Evolutionary conservation across 2,113 vertebrate genomes (phyloP), one percentile per base, ranked within the genome.

Genomic region (Felis catus): DNA sequence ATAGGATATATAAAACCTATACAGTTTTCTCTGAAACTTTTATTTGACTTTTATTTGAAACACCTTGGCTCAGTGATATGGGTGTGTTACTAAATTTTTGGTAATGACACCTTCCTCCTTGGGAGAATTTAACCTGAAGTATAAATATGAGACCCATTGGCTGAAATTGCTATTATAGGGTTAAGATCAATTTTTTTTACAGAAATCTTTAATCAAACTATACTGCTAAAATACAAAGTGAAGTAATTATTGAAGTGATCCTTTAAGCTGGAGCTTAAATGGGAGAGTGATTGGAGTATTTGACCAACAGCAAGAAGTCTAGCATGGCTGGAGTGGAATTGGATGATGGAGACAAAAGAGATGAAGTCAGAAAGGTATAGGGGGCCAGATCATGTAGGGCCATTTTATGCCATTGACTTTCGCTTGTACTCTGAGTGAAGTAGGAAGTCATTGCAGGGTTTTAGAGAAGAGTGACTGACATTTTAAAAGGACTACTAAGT

Each of bases 11-110:
- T 48, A 87, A 63, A 96, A 95, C 31, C 11, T 39, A 41, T 73
- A 55, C 61, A 63, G 4, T 73, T 85, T 97, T 88, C 63, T 91
- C 65, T 95, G 61, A 21, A 95, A 65, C 25, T 78, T 66, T 80
- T 29, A 70, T 86, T 61, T 95, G 53, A 31, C 33, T 29, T 78
- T 95, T 36, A 79, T 88, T 92, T 93, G 74, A 78, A 78, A 41
- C 14, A 70, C 41, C 23, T 85, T 89, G 89, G 70, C 70, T 87
- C 23, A 31, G n/a, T 23, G 23, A n/a, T 87, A 29, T 88, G 31
- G 70, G 5, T 78, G 1, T 87, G n/a, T 83, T 96, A 87, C 33
- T 87, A 71, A 45, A 78, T 95, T 82, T 91, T 41, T 88, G 16
- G 23, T 33, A 41, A 91, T 27, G 41, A 94, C n/a, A 83, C 7